Evolutionary conservation across 2,113 vertebrate genomes (phyloP), one percentile per base, ranked within the genome.

Genomic region (Glaucidium brasilianum): DNA sequence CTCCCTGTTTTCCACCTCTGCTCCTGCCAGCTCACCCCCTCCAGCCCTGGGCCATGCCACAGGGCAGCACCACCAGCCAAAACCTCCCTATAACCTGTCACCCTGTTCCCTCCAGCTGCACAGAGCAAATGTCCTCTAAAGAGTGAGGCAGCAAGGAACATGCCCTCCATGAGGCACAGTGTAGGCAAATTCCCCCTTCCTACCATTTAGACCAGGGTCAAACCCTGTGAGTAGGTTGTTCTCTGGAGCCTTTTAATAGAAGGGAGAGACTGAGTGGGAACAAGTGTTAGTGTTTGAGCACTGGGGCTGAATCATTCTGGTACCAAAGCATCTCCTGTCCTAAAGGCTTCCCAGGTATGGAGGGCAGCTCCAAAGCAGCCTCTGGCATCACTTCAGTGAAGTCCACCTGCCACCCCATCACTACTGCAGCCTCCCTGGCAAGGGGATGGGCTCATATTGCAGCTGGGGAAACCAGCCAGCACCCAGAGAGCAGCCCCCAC

Each of bases 371-470:
- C 58, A 49, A 72, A 56, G 35, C 26, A 67, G 47, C 6, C 22
- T 43, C 52, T 27, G 27, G 47, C 34, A 26, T 32, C 56, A 3
- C 47, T 30, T 34, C 35, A 30, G 35, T 3, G 14, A 72, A n/a
- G 11, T 15, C 9, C 26, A 11, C 6, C 32, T 79, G 45, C n/a
- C 47, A 15, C 11, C 35, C 10, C 13, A 15, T 6, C 43, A 6
- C 19, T 41, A 1, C 41, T 29, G 60, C 76, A 74, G 72, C 63
- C 16, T 45, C 47, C 29, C 37, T 37, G 67, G n/a, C 56, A 13
- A 3, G 1, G 43, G 34, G 69, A 73, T 4, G 1, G 32, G 30
- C 15, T 60, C 3, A 0, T 4, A 4, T 19, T 18, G 4, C n/a
- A 32, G 37, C 30, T 49, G 71, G 30, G 32, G 8, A 49, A 59